A percentile compares a stretch with the other conserved stretches of the same genome.
Evolutionary conservation across 2,113 vertebrate species (phyloP).

Genomic region (Mugil cephalus): DNA sequence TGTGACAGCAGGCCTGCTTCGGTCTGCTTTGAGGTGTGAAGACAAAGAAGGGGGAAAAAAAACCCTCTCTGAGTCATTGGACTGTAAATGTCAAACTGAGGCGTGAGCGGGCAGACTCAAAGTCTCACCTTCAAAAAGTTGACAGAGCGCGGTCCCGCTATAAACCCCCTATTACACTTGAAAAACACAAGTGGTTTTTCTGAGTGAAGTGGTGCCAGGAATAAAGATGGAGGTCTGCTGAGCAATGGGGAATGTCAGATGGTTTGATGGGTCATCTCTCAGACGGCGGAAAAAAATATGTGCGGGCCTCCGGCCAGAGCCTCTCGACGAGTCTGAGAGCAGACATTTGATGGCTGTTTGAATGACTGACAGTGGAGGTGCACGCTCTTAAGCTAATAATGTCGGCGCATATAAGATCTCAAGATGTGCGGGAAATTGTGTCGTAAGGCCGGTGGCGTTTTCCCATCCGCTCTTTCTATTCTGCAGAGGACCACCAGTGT

Average conservation of each 20-base stretch:
- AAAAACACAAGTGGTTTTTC: slow-evolving; percentile 26
- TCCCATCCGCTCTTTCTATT: background rate
- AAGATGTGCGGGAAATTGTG: background rate
- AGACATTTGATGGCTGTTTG: too few species aligned
- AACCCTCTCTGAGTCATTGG: slow-evolving; percentile 2
- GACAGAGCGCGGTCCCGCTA: background rate
- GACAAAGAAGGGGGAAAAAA: background rate
- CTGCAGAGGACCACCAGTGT: too few species aligned
- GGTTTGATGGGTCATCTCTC: slow-evolving; percentile 30
- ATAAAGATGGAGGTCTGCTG: background rate
- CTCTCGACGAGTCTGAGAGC: background rate
- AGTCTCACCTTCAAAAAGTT: slow-evolving; percentile 21
- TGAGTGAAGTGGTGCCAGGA: slow-evolving; percentile 10
- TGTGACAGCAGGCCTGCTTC: slow-evolving; percentile 2
- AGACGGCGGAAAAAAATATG: background rate
- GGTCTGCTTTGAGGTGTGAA: slow-evolving; percentile 14
- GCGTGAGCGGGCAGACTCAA: background rate
- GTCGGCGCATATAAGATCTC: slow-evolving; percentile 1
- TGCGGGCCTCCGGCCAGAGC: background rate
- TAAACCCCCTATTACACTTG: slow-evolving; percentile 27
- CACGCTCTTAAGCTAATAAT: background rate
- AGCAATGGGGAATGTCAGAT: slow-evolving; percentile 10
- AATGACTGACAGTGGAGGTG: background rate
- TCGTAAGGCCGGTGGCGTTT: background rate
- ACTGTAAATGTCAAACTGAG: slow-evolving; percentile 50